These are phyloP conservation scores for Machaerirhynchus nigripectus DNA, from an alignment of 2,113 vertebrate genomes.

Conservation along the genomic window DNA sequence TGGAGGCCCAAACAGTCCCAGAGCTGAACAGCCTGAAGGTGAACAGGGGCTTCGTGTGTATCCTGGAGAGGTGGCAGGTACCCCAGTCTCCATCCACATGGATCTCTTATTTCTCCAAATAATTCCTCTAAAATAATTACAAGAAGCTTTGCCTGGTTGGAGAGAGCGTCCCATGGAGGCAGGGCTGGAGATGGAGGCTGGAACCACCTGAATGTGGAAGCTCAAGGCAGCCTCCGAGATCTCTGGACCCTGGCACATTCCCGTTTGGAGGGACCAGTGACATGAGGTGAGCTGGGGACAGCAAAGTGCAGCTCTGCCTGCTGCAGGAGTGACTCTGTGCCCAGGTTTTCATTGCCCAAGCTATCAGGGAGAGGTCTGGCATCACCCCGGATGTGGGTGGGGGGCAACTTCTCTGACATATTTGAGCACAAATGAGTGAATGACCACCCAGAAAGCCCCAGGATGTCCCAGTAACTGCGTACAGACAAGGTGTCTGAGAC, in stretches of 20 bases:
- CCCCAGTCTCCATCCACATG: background rate
- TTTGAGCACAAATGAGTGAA: background rate
- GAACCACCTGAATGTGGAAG: background rate
- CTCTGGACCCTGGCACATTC: rapidly evolving
- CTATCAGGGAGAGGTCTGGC: background rate
- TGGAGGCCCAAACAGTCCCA: background rate
- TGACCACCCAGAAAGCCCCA: background rate
- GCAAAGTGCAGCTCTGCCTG: background rate
- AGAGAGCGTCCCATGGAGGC: background rate
- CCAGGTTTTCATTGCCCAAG: background rate
- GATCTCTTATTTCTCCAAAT: background rate
- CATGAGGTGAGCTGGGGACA: background rate
- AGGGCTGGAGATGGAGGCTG: background rate
- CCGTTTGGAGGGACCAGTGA: rapidly evolving
- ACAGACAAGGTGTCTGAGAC: background rate
- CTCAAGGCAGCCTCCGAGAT: background rate
- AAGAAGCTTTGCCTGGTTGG: background rate
- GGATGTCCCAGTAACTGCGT: background rate
- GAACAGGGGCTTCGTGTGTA: background rate
- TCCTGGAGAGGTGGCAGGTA: background rate
- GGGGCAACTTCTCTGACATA: background rate
- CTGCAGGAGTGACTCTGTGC: background rate
- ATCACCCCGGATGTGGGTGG: too few species aligned
- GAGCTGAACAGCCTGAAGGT: background rate
- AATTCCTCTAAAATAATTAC: background rate